A percentile compares a stretch with the other conserved stretches of the same genome.
These are phyloP conservation scores for Ivindomyrus marchei DNA, from an alignment of 2,113 vertebrate species.

Conservation along the genomic window DNA sequence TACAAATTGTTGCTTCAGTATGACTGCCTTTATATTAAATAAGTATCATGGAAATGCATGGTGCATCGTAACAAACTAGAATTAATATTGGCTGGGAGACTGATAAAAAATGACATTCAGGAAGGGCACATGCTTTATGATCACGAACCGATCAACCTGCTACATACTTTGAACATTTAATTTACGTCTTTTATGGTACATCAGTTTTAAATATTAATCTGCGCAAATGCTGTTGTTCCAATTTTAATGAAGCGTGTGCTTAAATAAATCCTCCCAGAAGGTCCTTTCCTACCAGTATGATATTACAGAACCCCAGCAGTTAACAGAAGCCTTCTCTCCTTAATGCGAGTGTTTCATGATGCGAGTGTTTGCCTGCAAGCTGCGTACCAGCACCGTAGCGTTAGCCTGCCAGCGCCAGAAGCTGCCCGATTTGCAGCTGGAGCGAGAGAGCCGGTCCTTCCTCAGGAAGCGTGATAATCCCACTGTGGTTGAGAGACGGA, in stretches of 20 bases:
- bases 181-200: not conserved
- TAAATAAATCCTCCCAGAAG: not conserved
- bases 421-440: slow-evolving; percentile 42
- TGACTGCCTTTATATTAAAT: not conserved
- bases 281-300: not conserved
- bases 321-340: not conserved
- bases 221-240: not conserved
- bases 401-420: slow-evolving; percentile 22
- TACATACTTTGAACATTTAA: not conserved
- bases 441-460: slow-evolving; percentile 47
- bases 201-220: not conserved
- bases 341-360: not conserved
- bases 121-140: not conserved
- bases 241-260: not conserved
- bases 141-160: not conserved
- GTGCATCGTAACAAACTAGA: not conserved
- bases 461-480: slow-evolving; percentile 59
- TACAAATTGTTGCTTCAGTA: not conserved
- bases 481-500: slow-evolving; percentile 54
- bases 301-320: not conserved
- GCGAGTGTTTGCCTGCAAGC: not conserved
- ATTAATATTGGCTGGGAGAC: not conserved
- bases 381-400: not conserved
- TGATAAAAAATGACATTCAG: not conserved
- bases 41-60: not conserved